phyloP scores from a whole-genome alignment of 2,888 invertebrate genomes.

The Flexamia atlantica region DNA sequence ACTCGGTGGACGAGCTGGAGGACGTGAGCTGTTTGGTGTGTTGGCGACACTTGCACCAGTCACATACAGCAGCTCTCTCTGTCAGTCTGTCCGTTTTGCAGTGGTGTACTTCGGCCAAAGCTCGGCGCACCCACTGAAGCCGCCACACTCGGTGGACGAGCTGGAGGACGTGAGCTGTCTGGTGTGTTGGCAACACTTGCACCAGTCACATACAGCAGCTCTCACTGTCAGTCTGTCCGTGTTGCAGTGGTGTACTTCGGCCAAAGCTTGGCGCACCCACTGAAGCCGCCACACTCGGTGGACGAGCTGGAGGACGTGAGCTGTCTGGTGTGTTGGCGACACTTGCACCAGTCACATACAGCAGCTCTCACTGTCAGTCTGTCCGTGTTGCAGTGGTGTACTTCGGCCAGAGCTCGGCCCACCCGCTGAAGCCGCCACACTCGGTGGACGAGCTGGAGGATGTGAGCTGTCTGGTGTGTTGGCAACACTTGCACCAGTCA shows the following conservation, averaged over 20 bases:
- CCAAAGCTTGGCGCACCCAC: too few relatives aligned
- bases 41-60: conserved; percentile 64
- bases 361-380: neutral
- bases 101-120: too few relatives aligned
- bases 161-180: conserved; percentile 51
- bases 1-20: conserved; percentile 52
- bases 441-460: conserved; percentile 46
- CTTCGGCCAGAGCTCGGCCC: too few relatives aligned
- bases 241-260: conserved; percentile 63
- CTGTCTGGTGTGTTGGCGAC: conserved; percentile 62
- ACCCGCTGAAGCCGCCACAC: too few relatives aligned
- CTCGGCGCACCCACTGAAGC: too few relatives aligned
- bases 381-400: conserved; percentile 60
- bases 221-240: too few relatives aligned
- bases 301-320: conserved; percentile 48
- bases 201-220: too few relatives aligned
- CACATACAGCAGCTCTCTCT: too few relatives aligned
- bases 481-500: conserved; percentile 65
- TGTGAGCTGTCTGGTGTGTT: conserved; percentile 58
- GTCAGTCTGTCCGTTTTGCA: too few relatives aligned
- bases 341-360: conserved; percentile 61
- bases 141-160: too few relatives aligned
- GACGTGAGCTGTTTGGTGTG: conserved; percentile 57
- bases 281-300: too few relatives aligned
- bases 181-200: conserved; percentile 63